A percentile compares a stretch with the other conserved stretches of the same genome.
Evolutionary conservation across 2,797 vertebrate genomes (phyloP).

Genomic region (Anabacerthia variegaticeps): DNA sequence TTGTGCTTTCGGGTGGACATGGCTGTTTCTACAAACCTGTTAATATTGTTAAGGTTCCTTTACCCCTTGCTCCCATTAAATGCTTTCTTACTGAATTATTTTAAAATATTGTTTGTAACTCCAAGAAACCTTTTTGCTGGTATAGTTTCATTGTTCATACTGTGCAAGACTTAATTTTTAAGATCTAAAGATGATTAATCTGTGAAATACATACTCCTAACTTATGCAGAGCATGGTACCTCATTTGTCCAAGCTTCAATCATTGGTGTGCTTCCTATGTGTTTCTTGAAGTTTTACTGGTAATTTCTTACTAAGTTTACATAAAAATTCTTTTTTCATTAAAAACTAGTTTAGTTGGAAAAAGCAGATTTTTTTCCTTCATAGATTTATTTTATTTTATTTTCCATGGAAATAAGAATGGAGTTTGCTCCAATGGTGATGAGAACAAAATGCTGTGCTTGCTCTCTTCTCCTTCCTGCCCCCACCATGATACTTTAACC

Average conservation of each 20-base stretch:
- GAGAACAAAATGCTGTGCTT: background rate
- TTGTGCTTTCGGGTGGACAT: conserved; percentile 30
- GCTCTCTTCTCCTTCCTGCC: background rate
- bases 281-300: background rate
- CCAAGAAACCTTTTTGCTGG: conserved; percentile 3
- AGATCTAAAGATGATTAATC: conserved; percentile 17
- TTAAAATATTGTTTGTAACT: conserved; percentile 19
- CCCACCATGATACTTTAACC: background rate
- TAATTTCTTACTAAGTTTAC: background rate
- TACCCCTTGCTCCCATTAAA: conserved; percentile 13
- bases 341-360: background rate
- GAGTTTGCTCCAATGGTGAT: background rate
- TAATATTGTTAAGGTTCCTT: conserved; percentile 55
- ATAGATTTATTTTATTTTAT: background rate
- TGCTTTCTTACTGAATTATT: conserved; percentile 33
- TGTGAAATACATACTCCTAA: conserved; percentile 1
- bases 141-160: conserved; percentile 9
- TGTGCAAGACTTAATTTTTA: conserved; percentile 19
- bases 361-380: background rate
- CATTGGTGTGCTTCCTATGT: background rate
- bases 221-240: background rate
- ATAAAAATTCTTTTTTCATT: background rate
- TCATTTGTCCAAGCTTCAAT: background rate
- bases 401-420: background rate
- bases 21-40: conserved; percentile 42